Conservation (phyloP, 2,797 vertebrate species). For the Aselliscus stoliczkanus region DNA sequence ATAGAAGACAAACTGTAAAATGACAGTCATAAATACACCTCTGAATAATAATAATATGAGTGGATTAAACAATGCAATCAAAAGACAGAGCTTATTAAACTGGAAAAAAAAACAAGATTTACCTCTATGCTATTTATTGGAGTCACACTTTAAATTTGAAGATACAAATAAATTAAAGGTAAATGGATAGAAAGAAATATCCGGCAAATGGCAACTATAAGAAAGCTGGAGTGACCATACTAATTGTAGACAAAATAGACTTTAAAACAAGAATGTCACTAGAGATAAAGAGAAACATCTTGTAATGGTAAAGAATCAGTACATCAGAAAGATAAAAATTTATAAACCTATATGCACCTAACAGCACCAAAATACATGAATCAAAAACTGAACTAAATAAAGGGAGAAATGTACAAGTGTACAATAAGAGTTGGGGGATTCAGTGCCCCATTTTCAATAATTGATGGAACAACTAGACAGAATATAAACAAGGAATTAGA, state of each 20-base stretch:
- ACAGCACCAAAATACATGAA: conserved; percentile 24
- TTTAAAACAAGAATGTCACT: conserved; percentile 16
- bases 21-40: not conserved
- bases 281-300: not conserved
- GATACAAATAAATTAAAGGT: not conserved
- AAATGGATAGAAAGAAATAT: not conserved
- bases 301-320: not conserved
- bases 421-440: not conserved
- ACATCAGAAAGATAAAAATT: not conserved
- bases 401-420: not conserved
- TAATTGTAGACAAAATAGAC: conserved; percentile 13
- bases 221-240: conserved; percentile 3
- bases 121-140: not conserved
- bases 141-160: not conserved
- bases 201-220: not conserved
- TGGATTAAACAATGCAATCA: not conserved
- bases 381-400: conserved; percentile 1
- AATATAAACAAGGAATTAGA: conserved; percentile 16
- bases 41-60: conserved; percentile 18
- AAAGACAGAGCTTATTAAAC: conserved; percentile 2
- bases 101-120: not conserved
- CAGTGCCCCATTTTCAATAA: not conserved
- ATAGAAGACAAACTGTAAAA: not conserved
- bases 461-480: not conserved
- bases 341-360: not conserved